These are phyloP conservation scores for Lymantria dispar DNA, from an alignment of 2,888 invertebrate species.

Conservation along the genomic window DNA sequence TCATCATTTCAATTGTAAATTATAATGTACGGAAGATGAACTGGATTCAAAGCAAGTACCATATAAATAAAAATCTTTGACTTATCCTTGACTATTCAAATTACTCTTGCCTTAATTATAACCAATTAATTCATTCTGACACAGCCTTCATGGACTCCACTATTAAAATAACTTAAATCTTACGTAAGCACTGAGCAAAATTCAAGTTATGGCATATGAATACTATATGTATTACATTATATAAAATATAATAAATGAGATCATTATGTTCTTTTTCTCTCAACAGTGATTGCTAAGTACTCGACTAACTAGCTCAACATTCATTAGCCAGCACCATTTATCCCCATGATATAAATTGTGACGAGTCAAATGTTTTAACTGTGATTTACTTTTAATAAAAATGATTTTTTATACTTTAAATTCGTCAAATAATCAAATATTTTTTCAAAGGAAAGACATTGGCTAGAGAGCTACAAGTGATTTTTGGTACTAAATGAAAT, in stretches of 20 bases:
- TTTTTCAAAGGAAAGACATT: constrained; percentile 41
- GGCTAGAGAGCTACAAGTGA: constrained; percentile 67
- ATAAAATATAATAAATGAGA: constrained; percentile 69
- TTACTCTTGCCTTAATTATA: constrained; percentile 33
- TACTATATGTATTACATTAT: constrained; percentile 61
- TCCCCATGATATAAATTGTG: constrained; percentile 18
- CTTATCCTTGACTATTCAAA: constrained; percentile 12
- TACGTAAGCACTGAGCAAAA: constrained; percentile 63
- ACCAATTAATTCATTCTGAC: constrained; percentile 48
- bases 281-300: constrained; percentile 27
- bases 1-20: constrained; percentile 1
- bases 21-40: constrained; percentile 14
- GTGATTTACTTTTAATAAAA: constrained; percentile 35
- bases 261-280: constrained; percentile 60
- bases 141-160: constrained; percentile 51
- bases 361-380: constrained; percentile 24
- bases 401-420: constrained; percentile 46
- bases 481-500: constrained; percentile 40
- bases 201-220: constrained; percentile 70
- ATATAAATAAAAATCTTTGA: constrained; percentile 20
- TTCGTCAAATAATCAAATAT: constrained; percentile 41
- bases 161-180: constrained; percentile 49
- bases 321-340: constrained; percentile 14
- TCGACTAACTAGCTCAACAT: constrained; percentile 4
- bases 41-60: constrained; percentile 13